Conservation (phyloP, 2,888 invertebrate species). For the Odontocerum albicorne region DNA sequence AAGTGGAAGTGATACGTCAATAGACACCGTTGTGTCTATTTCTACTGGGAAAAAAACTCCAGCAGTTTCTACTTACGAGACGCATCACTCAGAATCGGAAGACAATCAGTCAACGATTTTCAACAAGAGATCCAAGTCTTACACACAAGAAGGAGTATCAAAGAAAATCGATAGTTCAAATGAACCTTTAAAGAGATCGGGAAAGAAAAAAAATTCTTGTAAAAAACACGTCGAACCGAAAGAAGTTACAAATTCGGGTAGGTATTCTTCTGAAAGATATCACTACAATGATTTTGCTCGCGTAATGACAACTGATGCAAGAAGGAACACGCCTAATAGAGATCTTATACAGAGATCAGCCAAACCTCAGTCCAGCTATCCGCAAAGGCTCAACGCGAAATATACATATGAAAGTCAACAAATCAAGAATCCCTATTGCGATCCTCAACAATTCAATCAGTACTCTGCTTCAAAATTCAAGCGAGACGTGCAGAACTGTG, state of each 20-base stretch:
- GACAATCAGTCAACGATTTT: too few relatives aligned
- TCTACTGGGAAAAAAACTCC: too few relatives aligned
- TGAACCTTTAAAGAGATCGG: not conserved
- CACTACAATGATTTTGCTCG: not conserved
- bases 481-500: not conserved
- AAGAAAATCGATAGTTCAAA: not conserved
- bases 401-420: not conserved
- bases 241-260: constrained; percentile 2
- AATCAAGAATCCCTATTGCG: too few relatives aligned
- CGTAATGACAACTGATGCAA: not conserved
- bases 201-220: not conserved
- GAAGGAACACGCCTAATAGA: too few relatives aligned
- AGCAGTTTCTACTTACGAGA: too few relatives aligned
- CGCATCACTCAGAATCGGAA: too few relatives aligned
- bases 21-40: constrained; percentile 7
- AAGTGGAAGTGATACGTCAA: constrained; percentile 8
- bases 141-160: not conserved
- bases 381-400: constrained; percentile 1
- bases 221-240: not conserved
- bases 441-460: not conserved
- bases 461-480: not conserved
- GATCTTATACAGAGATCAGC: too few relatives aligned
- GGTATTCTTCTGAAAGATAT: not conserved
- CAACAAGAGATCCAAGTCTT: not conserved
- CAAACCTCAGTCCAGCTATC: constrained; percentile 1